Conservation (phyloP, 2,113 vertebrate species). For the Ibidorhyncha struthersii region DNA sequence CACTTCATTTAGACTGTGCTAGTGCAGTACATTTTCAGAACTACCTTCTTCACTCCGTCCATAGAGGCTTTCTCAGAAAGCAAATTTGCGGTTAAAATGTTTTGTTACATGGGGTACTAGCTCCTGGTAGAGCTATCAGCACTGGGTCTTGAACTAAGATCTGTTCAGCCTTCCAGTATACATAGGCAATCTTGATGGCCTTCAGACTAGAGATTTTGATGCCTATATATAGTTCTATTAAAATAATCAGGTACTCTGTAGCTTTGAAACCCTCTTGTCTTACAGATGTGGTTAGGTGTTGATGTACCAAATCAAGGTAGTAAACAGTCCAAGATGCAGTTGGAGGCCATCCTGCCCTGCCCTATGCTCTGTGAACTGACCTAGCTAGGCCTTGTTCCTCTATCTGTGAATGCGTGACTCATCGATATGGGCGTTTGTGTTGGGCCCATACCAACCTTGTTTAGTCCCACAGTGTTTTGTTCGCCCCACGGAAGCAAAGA, state of each 20-base stretch:
- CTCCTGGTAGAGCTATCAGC: constrained; percentile 79
- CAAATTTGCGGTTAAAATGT: not conserved
- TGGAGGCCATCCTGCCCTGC: constrained; percentile 90
- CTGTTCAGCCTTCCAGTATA: constrained; percentile 29
- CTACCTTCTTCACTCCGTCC: not conserved
- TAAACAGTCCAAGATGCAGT: constrained; percentile 87
- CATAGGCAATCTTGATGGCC: constrained; percentile 74
- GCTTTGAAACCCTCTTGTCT: constrained; percentile 89
- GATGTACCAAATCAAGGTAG: constrained; percentile 88
- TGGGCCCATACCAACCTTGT: constrained; percentile 99
- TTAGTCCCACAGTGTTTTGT: constrained; percentile 99
- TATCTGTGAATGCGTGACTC: constrained; percentile 97
- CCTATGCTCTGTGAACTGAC: constrained; percentile 92
- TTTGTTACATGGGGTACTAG: not conserved
- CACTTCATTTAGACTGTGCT: not conserved
- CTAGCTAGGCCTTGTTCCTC: constrained; percentile 96
- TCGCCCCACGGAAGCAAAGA: constrained; percentile 97
- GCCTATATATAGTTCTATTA: constrained; percentile 76
- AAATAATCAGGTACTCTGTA: constrained; percentile 81
- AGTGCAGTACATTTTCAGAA: not conserved
- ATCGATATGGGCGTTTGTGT: constrained; percentile 99
- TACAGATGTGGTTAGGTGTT: constrained; percentile 90
- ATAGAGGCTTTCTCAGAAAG: not conserved
- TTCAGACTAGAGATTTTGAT: constrained; percentile 78
- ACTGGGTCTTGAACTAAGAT: constrained; percentile 71